A percentile compares a stretch with the other conserved stretches of the same genome.
These are phyloP conservation scores for Oxygymnocypris stewartii DNA, from an alignment of 2,113 vertebrate species.

Conservation along the genomic window DNA sequence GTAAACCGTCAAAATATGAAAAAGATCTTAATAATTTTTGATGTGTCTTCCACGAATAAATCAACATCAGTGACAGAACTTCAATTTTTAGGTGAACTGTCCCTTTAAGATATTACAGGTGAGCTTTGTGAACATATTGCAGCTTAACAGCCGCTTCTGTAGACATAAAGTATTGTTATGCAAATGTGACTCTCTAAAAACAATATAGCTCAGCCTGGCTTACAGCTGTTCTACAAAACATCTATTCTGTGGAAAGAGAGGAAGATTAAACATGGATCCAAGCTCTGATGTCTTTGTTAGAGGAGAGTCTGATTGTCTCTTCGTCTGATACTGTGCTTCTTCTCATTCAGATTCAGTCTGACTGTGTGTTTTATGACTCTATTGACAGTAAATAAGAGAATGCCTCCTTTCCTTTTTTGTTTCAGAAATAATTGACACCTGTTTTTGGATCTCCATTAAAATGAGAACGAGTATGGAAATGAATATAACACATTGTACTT, in stretches of 20 bases:
- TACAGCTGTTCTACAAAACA: background rate
- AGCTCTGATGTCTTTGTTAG: too few species aligned
- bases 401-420: too few species aligned
- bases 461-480: background rate
- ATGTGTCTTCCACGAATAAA: background rate
- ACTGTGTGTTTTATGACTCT: slow-evolving; percentile 14
- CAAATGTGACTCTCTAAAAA: background rate
- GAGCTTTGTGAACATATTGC: too few species aligned
- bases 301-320: background rate
- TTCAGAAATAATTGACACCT: background rate
- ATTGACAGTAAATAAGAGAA: slow-evolving; percentile 17
- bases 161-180: background rate
- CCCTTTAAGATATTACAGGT: background rate
- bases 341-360: background rate
- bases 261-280: background rate
- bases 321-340: too few species aligned
- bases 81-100: background rate
- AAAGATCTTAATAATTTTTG: background rate
- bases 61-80: background rate
- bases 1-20: background rate
- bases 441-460: background rate
- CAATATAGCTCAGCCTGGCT: background rate
- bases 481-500: background rate
- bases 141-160: background rate
- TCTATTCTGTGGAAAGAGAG: background rate